These are phyloP conservation scores for Tetragonula carbonaria DNA, from an alignment of 2,888 invertebrate species.

Conservation along the genomic window DNA sequence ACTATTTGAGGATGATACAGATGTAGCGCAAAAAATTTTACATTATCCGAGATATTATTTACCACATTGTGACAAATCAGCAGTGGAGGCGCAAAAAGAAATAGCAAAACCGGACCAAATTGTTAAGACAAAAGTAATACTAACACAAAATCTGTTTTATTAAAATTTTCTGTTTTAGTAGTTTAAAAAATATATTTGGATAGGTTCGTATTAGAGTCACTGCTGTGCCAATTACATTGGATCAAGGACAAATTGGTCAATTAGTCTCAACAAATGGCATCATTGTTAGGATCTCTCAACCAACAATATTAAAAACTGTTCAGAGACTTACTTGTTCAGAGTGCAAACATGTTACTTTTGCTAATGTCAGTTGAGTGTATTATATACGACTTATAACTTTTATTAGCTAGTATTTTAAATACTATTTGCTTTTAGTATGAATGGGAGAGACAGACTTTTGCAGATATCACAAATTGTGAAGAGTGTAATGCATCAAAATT, in stretches of 20 bases:
- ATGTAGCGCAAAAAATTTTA: conserved; percentile 88
- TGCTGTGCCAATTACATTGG: conserved; percentile 86
- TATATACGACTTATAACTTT: not conserved
- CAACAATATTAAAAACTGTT: conserved; percentile 91
- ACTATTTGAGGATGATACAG: conserved; percentile 88
- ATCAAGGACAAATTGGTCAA: conserved; percentile 81
- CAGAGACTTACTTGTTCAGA: conserved; percentile 90
- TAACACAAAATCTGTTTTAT: too few species aligned
- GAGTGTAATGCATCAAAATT: conserved; percentile 75
- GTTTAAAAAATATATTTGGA: not conserved
- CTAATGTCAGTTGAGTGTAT: conserved; percentile 85
- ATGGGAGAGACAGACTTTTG: conserved; percentile 80
- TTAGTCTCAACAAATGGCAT: conserved; percentile 87
- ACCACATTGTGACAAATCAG: conserved; percentile 87
- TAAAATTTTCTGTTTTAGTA: not conserved
- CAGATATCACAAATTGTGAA: conserved; percentile 76
- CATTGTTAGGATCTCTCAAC: conserved; percentile 90
- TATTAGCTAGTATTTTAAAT: conserved; percentile 1
- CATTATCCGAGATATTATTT: conserved; percentile 87
- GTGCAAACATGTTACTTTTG: conserved; percentile 88
- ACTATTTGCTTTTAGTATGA: conserved; percentile 72
- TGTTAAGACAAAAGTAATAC: conserved; percentile 86
- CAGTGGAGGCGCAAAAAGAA: conserved; percentile 87
- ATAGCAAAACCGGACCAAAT: conserved; percentile 83
- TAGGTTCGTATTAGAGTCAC: conserved; percentile 78